Evolutionary conservation across 2,113 vertebrate genomes (phyloP).

Genomic region (Saimiri boliviensis): DNA sequence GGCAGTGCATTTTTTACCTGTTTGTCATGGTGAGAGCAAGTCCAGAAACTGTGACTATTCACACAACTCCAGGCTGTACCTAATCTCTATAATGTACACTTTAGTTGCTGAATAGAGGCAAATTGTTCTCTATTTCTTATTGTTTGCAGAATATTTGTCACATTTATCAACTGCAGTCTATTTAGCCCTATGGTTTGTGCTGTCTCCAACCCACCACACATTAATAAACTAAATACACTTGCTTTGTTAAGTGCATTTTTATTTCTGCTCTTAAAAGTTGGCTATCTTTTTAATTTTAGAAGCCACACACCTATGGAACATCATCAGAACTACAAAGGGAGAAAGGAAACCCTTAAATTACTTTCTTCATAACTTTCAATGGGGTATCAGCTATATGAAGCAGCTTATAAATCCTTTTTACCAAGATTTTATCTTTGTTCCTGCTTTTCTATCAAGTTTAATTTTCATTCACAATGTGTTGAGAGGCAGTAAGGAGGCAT

Average conservation of each 20-base stretch:
- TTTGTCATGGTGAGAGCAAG: background rate
- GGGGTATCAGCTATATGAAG: conserved; percentile 22
- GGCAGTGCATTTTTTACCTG: conserved; percentile 44
- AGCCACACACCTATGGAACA: background rate
- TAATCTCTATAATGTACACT: conserved; percentile 30
- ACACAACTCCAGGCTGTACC: background rate
- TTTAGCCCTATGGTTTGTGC: conserved; percentile 57
- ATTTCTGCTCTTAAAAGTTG: conserved; percentile 54
- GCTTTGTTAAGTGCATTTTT: conserved; percentile 60
- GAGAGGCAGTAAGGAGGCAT: conserved; percentile 37
- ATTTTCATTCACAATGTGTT: conserved; percentile 21
- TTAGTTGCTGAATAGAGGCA: conserved; percentile 55
- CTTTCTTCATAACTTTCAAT: conserved; percentile 43
- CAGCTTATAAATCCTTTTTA: conserved; percentile 11
- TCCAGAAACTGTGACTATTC: background rate
- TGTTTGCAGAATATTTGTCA: conserved; percentile 30
- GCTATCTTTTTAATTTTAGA: conserved; percentile 45
- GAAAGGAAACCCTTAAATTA: conserved; percentile 46
- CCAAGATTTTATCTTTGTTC: conserved; percentile 46
- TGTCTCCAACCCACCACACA: conserved; percentile 17
- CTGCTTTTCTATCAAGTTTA: conserved; percentile 22
- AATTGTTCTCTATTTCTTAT: conserved; percentile 57
- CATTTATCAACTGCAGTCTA: conserved; percentile 63
- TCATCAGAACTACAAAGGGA: background rate
- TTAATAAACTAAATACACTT: conserved; percentile 42